Base-by-base conservation (phyloP, 2,113 vertebrate genomes). In the Hippolais icterina region DNA sequence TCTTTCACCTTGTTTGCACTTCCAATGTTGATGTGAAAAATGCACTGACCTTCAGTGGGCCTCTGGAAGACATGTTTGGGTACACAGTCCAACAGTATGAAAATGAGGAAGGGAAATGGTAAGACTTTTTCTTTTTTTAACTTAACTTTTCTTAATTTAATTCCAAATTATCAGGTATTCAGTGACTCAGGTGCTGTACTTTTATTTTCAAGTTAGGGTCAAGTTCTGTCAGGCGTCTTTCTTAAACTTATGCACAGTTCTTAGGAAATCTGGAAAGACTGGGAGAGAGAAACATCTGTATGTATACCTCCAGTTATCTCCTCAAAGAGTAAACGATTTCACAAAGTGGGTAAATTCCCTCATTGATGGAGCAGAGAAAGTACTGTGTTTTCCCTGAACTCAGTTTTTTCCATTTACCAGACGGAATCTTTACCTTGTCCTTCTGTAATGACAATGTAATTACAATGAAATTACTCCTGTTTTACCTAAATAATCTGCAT, bases 41-140 rank as follows among this genome's bases (percentile, higher is more conserved):
- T 75, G 97, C 97, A 3, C 74, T 99, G 98, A 99, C 98, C 7
- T 99, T 99, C 97, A 98, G 78, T 12, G 99, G 99, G 4, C 98
- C 99, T 1, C 94, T 99, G 94, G 99, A 99, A 75, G 99, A 99
- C 92, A 98, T 99, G 99, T 99, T 99, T 2, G 99, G 99, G 25
- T 99, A 99, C 88, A 99, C 99, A 1, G 99, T 99, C 70, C 99
- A 99, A 91, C 99, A 99, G 79, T 99, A 99, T 97, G 98, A 99
- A 98, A 99, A 99, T 90, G 98, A 98, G 46, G 99, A 99, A 92
- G 99, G 99, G 53, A 99, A 99, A 97, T 99, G 99, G 99, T 99
- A 98, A 98, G 98, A 12, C 15, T 42, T 87, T 83, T 83, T 63
- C 2, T 63, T 76, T 77, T 77, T 41, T 71, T 41, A 22, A 54